Conservation (phyloP, 2,888 invertebrate species). For the Platycheirus rosarum region DNA sequence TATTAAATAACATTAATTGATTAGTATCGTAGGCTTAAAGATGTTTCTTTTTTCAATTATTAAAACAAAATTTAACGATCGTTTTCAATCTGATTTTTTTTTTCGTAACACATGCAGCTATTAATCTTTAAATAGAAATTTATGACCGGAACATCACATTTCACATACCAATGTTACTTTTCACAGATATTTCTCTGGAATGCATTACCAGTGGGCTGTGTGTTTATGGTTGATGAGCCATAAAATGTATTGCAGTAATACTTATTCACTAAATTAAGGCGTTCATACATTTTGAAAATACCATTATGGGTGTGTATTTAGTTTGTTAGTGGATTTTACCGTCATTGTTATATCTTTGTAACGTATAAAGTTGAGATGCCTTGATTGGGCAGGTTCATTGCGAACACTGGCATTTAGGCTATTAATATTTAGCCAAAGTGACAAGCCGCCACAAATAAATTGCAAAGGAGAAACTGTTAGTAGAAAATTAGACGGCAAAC, state of each 20-base stretch:
- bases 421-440: no score
- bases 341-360: no score
- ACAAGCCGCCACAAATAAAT: no score
- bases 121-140: conserved; percentile 54
- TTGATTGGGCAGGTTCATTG: no score
- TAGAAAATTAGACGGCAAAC: no score
- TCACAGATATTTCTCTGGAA: conserved; percentile 30
- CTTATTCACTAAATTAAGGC: background rate
- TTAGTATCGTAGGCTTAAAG: background rate
- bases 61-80: conserved; percentile 11
- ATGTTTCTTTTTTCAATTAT: background rate
- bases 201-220: conserved; percentile 24
- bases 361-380: no score
- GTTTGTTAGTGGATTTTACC: no score
- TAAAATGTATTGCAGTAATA: background rate
- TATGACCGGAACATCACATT: conserved; percentile 51
- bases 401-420: no score
- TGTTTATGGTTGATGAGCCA: conserved; percentile 5
- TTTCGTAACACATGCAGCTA: conserved; percentile 1
- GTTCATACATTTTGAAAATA: no score
- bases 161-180: conserved; percentile 28
- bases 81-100: conserved; percentile 23
- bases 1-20: conserved; percentile 3
- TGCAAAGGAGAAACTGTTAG: no score
- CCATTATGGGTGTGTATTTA: background rate